These are phyloP conservation scores for Condylura cristata DNA, from an alignment of 2,113 vertebrate genomes.

Conservation along the genomic window DNA sequence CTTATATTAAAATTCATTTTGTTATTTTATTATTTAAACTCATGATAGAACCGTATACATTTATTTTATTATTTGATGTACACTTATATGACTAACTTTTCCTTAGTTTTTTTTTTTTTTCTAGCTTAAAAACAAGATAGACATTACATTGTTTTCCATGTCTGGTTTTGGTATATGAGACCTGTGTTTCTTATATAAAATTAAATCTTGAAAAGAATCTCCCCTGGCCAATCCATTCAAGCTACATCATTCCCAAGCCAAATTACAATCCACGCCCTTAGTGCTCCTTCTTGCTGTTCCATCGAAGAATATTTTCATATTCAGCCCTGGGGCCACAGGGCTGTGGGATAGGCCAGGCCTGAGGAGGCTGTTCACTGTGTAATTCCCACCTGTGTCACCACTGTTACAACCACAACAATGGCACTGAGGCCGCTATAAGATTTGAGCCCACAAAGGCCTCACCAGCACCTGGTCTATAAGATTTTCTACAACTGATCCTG, in stretches of 20 bases:
- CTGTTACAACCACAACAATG: neutral
- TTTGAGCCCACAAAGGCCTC: neutral
- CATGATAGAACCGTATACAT: too few species aligned
- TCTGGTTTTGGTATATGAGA: neutral
- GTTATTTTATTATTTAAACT: too few species aligned
- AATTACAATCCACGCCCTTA: too few species aligned
- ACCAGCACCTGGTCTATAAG: neutral
- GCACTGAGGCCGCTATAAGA: neutral
- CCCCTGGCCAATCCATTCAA: neutral
- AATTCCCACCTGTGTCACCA: neutral
- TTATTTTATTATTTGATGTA: neutral
- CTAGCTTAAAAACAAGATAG: neutral
- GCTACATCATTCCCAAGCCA: neutral
- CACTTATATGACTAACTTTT: neutral
- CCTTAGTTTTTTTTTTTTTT: neutral
- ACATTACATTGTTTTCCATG: neutral
- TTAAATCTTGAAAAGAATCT: neutral
- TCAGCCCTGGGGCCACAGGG: neutral
- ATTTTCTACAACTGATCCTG: neutral
- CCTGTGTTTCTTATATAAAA: neutral
- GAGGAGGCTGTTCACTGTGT: accelerated
- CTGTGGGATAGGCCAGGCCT: neutral
- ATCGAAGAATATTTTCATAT: neutral
- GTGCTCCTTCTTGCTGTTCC: neutral
- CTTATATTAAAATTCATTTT: too few species aligned